Evolutionary conservation across 2,113 vertebrate genomes (phyloP).

Genomic region (Pardalotus punctatus): DNA sequence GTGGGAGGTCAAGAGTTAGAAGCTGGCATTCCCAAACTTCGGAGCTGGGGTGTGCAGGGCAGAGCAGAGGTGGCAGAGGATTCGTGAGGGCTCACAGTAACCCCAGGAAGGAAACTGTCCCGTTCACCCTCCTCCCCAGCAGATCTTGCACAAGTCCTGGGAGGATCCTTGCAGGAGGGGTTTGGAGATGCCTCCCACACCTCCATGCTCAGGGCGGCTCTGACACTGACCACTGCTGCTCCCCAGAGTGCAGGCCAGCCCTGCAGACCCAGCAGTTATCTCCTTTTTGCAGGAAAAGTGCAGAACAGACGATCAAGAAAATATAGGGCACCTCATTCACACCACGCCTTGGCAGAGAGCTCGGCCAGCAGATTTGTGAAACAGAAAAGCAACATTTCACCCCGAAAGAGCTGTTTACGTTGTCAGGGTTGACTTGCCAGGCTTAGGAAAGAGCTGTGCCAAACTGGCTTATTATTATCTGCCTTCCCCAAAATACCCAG

Average conservation of each 20-base stretch:
- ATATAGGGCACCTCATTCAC: not conserved
- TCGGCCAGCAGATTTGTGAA: not conserved
- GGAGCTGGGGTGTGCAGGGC: not conserved
- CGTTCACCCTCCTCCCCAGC: accelerated
- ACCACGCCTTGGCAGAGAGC: not conserved
- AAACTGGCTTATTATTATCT: not conserved
- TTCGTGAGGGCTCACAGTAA: accelerated
- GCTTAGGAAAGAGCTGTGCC: not conserved
- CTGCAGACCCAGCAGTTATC: not conserved
- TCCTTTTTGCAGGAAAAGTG: not conserved
- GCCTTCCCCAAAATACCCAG: not conserved
- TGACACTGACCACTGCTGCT: accelerated
- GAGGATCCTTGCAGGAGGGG: not conserved
- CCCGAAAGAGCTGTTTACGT: not conserved
- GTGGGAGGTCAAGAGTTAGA: not conserved
- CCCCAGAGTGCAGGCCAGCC: not conserved
- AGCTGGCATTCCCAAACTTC: not conserved
- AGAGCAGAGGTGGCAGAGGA: not conserved
- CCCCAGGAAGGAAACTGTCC: not conserved
- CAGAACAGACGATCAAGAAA: not conserved
- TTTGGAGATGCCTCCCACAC: not conserved
- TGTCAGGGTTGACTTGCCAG: not conserved
- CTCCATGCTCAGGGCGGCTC: not conserved
- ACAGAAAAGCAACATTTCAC: not conserved
- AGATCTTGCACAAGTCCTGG: accelerated